Evolutionary conservation across 2,888 invertebrate species (phyloP).

Genomic region (Ophion ventricosus): DNA sequence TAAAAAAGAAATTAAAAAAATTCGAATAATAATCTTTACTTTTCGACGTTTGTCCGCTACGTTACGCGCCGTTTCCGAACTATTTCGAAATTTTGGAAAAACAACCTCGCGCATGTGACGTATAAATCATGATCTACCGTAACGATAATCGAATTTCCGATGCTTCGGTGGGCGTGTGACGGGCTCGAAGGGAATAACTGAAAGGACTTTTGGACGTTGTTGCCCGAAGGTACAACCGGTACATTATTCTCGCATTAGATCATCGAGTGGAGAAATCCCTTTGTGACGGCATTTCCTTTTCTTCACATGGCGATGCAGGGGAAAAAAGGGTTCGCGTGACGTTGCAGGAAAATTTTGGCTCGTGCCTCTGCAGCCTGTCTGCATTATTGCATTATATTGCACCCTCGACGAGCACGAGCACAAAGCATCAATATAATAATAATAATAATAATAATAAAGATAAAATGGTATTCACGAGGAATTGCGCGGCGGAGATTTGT

Average conservation of each 20-base stretch:
- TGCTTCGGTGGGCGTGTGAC: conserved; percentile 30
- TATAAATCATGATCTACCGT: conserved; percentile 19
- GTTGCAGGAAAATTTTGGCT: conserved; percentile 25
- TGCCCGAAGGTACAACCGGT: not conserved
- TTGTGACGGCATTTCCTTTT: conserved; percentile 32
- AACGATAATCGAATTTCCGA: conserved; percentile 48
- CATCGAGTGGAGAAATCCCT: conserved; percentile 44
- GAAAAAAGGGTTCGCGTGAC: conserved; percentile 27
- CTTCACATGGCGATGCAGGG: not conserved
- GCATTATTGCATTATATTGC: conserved; percentile 61
- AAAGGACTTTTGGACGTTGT: not conserved
- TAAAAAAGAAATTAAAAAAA: not conserved
- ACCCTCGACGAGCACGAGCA: conserved; percentile 27
- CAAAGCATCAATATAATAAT: conserved; percentile 15
- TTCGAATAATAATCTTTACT: not conserved
- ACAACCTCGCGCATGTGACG: conserved; percentile 3
- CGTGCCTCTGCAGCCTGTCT: conserved; percentile 42
- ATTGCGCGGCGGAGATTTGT: not conserved
- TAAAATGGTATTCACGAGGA: not conserved
- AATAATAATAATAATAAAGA: conserved; percentile 21
- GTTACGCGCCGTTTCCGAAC: not conserved
- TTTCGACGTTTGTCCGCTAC: not conserved
- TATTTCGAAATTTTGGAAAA: conserved; percentile 19
- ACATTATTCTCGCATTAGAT: conserved; percentile 54
- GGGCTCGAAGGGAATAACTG: conserved; percentile 3